Evolutionary conservation across 2,888 invertebrate genomes (phyloP).

Genomic region (Leptopilina drosophilae): DNA sequence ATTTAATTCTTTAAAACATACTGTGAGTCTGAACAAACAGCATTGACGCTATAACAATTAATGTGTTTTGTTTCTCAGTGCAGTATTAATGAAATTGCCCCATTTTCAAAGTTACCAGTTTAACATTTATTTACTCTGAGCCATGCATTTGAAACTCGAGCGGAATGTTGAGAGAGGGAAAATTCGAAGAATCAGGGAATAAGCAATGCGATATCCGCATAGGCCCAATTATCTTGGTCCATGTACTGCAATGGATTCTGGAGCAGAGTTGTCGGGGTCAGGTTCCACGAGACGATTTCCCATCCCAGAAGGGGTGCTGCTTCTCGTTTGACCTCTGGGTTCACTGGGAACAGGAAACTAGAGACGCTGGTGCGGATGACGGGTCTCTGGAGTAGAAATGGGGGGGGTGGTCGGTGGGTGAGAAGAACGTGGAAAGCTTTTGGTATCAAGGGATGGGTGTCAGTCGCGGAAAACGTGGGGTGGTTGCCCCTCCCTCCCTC

Average conservation of each 20-base stretch:
- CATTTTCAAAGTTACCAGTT: too few species aligned
- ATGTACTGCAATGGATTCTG: conserved; percentile 25
- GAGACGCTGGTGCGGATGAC: conserved; percentile 20
- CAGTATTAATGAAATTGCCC: too few species aligned
- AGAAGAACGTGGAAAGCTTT: conserved; percentile 33
- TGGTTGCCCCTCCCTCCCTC: background rate
- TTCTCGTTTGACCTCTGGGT: conserved; percentile 23
- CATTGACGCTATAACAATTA: too few species aligned
- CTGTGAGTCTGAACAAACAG: too few species aligned
- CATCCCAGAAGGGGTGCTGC: conserved; percentile 14
- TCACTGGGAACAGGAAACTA: conserved; percentile 19
- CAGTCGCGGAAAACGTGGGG: conserved; percentile 31
- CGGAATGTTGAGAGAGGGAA: too few species aligned
- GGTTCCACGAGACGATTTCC: conserved; percentile 31
- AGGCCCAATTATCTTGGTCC: conserved; percentile 33
- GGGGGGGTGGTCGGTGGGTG: background rate
- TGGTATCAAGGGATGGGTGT: conserved; percentile 29
- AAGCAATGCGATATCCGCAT: background rate
- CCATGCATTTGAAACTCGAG: too few species aligned
- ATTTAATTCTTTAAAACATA: too few species aligned
- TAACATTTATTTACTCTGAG: too few species aligned
- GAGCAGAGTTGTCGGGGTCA: conserved; percentile 4
- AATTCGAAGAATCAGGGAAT: too few species aligned
- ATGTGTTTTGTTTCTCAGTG: too few species aligned
- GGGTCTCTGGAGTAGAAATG: background rate